Base-by-base conservation (phyloP, 2,797 vertebrate genomes). In the Tokudaia tokunoshimensis region DNA sequence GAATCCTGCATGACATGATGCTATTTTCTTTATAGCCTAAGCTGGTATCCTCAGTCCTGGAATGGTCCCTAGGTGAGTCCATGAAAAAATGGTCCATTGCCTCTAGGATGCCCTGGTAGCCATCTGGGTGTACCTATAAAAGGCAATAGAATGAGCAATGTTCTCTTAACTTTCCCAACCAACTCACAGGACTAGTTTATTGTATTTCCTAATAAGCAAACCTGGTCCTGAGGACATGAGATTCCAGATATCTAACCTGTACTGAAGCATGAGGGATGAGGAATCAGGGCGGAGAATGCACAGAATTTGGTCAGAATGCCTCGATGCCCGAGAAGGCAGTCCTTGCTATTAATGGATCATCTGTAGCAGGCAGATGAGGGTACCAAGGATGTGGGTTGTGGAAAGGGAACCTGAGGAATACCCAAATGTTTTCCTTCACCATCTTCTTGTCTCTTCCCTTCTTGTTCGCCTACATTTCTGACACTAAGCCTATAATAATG, bases 401-500 rank as follows among this genome's bases (percentile, higher is more conserved):
- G 74, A 76, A 61, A 86, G 52, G 31, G 20, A 44, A 72, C 37
- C 7, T 44, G 52, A 31, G 12, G 11, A 2, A 24, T 47, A 91
- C 9, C 44, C 44, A 65, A 20, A 55, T 26, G 74, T 91, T 37
- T 22, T 37, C 26, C 41, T 24, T 76, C 5, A 4, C 52, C 41
- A 10, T 67, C 63, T 59, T 63, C 44, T 85, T 75, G 75, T 91
- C 55, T 83, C 61, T 92, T 85, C 20, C 72, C 14, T 83, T 67
- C 50, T 89, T 80, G 74, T 59, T 93, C 63, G 67, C 55, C 57
- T 87, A 24, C 47, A 13, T 90, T 74, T 59, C 75, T 76, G 78
- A 75, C 26, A 50, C 44, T 94, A 84, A 94, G 78, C 67, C 61
- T 86, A 19, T 76, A 82, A 47, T 92, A 55, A 96, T 78, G 94